A percentile compares a stretch with the other conserved stretches of the same genome.
Evolutionary conservation across 2,888 invertebrate genomes (phyloP).

Genomic region (Omphaloscelis lunosa): DNA sequence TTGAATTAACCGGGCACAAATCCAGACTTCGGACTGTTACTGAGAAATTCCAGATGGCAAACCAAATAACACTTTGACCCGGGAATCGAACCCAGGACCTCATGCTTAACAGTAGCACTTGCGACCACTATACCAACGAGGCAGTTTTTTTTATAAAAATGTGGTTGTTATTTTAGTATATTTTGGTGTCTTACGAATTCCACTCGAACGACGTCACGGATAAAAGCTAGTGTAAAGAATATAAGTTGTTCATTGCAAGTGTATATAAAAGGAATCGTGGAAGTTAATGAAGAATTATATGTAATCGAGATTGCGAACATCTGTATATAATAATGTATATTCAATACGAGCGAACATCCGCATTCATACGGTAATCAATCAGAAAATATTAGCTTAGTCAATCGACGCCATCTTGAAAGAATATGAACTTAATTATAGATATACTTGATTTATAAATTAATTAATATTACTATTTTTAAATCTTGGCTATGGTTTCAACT

Average conservation of each 20-base stretch:
- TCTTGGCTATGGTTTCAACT: neutral
- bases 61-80: too few species aligned
- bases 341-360: slow-evolving; percentile 49
- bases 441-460: neutral
- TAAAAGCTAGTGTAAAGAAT: neutral
- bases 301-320: slow-evolving; percentile 44
- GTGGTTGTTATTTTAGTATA: too few species aligned
- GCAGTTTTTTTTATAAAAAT: too few species aligned
- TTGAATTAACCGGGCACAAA: too few species aligned
- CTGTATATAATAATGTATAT: slow-evolving; percentile 39
- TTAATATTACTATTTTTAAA: neutral
- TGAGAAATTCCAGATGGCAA: too few species aligned
- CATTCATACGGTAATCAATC: slow-evolving; percentile 58
- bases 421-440: neutral
- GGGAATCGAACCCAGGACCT: too few species aligned
- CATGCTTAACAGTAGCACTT: too few species aligned
- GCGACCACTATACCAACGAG: too few species aligned
- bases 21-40: too few species aligned
- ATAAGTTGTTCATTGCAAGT: slow-evolving; percentile 33
- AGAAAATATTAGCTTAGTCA: slow-evolving; percentile 52
- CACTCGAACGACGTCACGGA: too few species aligned
- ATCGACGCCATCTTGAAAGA: slow-evolving; percentile 33
- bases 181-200: too few species aligned
- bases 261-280: slow-evolving; percentile 51
- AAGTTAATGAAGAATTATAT: slow-evolving; percentile 62